These are phyloP conservation scores for Nephrocerus scutellatus DNA, from an alignment of 2,888 invertebrate species.

Conservation along the genomic window DNA sequence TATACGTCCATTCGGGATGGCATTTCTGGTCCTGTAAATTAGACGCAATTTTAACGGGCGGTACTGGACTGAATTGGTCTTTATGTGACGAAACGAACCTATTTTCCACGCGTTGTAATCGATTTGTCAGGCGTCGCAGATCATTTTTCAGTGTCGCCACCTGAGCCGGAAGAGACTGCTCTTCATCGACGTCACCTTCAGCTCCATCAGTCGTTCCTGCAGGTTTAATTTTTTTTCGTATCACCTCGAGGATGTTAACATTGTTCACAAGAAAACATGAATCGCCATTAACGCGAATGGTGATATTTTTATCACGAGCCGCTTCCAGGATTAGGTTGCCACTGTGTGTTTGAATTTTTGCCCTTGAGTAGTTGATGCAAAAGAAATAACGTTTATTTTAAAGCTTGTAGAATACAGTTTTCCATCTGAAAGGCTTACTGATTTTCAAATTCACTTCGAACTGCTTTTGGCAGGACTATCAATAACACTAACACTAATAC, in stretches of 20 bases:
- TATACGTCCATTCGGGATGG: constrained; percentile 12
- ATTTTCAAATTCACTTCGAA: too few species aligned
- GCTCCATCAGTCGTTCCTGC: constrained; percentile 6
- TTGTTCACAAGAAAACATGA: constrained; percentile 63
- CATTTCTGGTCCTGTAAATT: constrained; percentile 4
- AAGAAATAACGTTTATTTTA: too few species aligned
- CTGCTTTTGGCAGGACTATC: too few species aligned
- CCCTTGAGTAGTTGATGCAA: too few species aligned
- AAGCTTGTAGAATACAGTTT: too few species aligned
- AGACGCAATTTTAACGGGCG: not conserved
- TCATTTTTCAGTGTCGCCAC: constrained; percentile 27
- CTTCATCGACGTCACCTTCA: constrained; percentile 9
- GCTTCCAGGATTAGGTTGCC: constrained; percentile 73
- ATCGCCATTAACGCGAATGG: constrained; percentile 63
- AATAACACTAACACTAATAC: too few species aligned
- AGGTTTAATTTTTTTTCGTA: constrained; percentile 13
- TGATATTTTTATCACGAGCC: constrained; percentile 69
- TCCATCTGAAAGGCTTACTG: too few species aligned
- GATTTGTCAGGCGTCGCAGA: constrained; percentile 21
- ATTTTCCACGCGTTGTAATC: constrained; percentile 24
- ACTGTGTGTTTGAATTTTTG: constrained; percentile 50
- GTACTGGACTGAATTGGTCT: not conserved
- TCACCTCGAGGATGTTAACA: constrained; percentile 53
- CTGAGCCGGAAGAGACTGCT: constrained; percentile 22
- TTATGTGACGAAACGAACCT: constrained; percentile 7